Conservation (phyloP, 2,797 vertebrate genomes). For the Alauda arvensis region DNA sequence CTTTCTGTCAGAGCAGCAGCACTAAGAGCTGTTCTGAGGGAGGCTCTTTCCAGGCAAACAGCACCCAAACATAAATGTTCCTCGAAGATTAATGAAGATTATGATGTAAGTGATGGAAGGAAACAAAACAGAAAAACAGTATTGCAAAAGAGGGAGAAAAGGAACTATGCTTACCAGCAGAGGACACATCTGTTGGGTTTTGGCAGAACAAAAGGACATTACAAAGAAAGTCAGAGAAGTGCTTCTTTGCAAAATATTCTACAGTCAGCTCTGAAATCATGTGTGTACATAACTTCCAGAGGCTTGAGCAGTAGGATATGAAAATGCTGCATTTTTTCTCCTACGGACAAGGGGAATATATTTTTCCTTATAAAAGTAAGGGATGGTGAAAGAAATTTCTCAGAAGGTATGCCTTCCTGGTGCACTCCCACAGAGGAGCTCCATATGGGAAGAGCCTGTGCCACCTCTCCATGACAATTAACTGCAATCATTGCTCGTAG, state of each 20-base stretch:
- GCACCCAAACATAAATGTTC: neutral
- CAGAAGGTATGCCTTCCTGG: neutral
- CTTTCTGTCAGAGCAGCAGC: neutral
- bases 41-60: neutral
- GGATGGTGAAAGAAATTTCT: neutral
- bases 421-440: neutral
- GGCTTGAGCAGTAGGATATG: neutral
- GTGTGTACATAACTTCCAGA: neutral
- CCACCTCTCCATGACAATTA: neutral
- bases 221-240: neutral
- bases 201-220: neutral
- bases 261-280: neutral
- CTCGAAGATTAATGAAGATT: neutral
- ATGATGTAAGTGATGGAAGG: neutral
- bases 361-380: neutral
- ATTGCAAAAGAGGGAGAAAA: neutral
- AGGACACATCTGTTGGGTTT: neutral
- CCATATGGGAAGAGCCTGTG: neutral
- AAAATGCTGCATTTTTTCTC: neutral
- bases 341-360: neutral
- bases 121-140: neutral
- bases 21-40: neutral
- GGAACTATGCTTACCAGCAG: neutral
- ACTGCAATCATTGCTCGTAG: accelerated
- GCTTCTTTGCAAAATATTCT: neutral